Base-by-base conservation (phyloP, 2,113 vertebrate genomes). In the Ivindomyrus marchei region DNA sequence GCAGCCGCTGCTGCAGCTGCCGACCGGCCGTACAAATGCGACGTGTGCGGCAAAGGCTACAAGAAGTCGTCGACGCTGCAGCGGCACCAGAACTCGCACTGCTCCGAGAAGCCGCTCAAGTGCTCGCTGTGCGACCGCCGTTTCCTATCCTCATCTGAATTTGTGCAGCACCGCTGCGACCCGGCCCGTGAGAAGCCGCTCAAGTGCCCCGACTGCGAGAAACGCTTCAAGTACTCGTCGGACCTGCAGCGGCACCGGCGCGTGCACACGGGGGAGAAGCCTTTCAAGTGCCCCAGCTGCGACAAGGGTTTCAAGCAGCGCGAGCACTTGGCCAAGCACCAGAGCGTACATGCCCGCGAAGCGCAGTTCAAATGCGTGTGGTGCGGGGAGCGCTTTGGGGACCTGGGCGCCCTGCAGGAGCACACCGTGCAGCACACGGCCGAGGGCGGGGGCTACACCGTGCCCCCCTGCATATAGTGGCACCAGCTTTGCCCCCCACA, bases 271-370 rank as follows among this genome's bases (percentile, higher is more conserved):
- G 98, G 98, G 0, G 98, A 99, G 94, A 99, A 99, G 92, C 98
- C 98, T 39, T 99, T 97, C 95, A 98, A 98, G 93, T 99, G 98
- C 52, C 96, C 96, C 90, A 97, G 97, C 88, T 99, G 98, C 0
- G 97, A 98, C 94, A 99, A 99, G 95, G 97, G 97, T 93, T 99
- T 99, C 95, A 99, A 99, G 92, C 98, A 99, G 95, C 97, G 98
- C 0, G 98, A 99, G 93, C 98, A 99, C 93, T 95, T 99, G 92
- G 97, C 96, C 94, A 99, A 99, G 93, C 98, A 99, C 95, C 97
- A 97, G 92, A 97, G 97, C 0, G 98, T 98, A 19, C 98, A 99
- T 1, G 97, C 97, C 47, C 95, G 98, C 0, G 98, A 99, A 94
- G 98, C 98, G 92, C 98, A 99, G 95, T 99, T 98, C 95, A 99